A percentile compares a stretch with the other conserved stretches of the same genome.
phyloP scores from a whole-genome alignment of 2,888 invertebrate genomes.

The Trachelus tabidus region DNA sequence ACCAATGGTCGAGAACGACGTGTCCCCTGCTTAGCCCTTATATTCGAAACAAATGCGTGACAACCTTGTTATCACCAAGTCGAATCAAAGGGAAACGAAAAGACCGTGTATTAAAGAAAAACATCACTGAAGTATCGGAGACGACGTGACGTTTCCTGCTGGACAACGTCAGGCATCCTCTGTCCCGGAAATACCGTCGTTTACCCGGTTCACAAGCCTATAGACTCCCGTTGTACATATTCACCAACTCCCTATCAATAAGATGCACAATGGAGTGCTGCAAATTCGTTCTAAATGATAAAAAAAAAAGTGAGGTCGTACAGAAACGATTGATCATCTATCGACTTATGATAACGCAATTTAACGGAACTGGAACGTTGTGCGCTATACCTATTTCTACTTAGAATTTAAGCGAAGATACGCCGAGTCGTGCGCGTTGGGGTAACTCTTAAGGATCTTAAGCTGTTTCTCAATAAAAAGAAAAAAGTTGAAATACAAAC shows the following conservation, averaged over 20 bases:
- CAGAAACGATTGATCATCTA: not conserved
- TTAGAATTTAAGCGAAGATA: slow-evolving; percentile 35
- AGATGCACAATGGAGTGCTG: not conserved
- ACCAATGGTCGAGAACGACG: slow-evolving; percentile 45
- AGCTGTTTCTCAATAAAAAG: slow-evolving; percentile 45
- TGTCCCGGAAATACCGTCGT: not conserved
- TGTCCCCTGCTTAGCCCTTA: not conserved
- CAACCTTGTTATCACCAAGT: not conserved
- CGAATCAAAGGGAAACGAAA: slow-evolving; percentile 4
- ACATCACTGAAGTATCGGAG: not conserved
- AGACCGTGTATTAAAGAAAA: not conserved
- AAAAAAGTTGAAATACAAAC: slow-evolving; percentile 23
- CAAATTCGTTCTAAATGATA: not conserved
- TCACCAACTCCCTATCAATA: not conserved
- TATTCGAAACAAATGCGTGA: not conserved
- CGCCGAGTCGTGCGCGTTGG: slow-evolving; percentile 20
- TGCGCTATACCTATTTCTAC: slow-evolving; percentile 14
- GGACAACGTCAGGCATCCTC: not conserved
- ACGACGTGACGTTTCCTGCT: not conserved
- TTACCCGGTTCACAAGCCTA: not conserved
- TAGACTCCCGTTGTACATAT: slow-evolving; percentile 5
- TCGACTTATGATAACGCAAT: slow-evolving; percentile 23
- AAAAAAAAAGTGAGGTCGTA: not conserved
- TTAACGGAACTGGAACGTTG: slow-evolving; percentile 40
- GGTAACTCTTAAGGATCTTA: slow-evolving; percentile 39